Evolutionary conservation across 2,888 invertebrate genomes (phyloP).

Genomic region (Drosophila mayaguana): DNA sequence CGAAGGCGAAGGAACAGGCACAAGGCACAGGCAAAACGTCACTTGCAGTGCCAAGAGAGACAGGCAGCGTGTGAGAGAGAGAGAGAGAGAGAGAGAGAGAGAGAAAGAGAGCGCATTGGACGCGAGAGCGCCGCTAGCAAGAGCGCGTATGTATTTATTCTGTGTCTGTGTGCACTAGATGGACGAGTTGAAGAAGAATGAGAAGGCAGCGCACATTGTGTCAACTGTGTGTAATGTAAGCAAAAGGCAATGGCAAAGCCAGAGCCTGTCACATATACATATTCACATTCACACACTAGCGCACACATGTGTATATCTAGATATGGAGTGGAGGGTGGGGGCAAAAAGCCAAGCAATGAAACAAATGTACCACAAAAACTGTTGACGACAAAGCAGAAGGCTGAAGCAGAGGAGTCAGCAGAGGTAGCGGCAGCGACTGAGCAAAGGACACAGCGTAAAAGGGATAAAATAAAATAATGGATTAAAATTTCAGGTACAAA

Average conservation of each 20-base stretch:
- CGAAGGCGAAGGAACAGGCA: slow-evolving; percentile 29
- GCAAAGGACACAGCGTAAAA: slow-evolving; percentile 69
- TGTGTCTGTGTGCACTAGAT: slow-evolving; percentile 63
- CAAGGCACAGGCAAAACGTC: slow-evolving; percentile 57
- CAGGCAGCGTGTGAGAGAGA: slow-evolving; percentile 29
- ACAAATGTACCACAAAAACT: slow-evolving; percentile 80
- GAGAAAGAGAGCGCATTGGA: slow-evolving; percentile 45
- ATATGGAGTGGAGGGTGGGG: slow-evolving; percentile 27
- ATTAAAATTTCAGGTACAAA: slow-evolving; percentile 74
- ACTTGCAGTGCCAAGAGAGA: slow-evolving; percentile 61
- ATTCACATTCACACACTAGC: slow-evolving; percentile 6
- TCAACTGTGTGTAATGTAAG: slow-evolving; percentile 78
- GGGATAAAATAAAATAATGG: slow-evolving; percentile 77
- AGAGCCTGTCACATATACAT: slow-evolving; percentile 59
- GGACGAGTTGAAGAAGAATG: slow-evolving; percentile 77
- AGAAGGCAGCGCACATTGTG: slow-evolving; percentile 72
- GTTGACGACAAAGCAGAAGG: slow-evolving; percentile 70
- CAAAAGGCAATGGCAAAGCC: slow-evolving; percentile 66
- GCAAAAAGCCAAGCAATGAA: slow-evolving; percentile 74
- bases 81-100: slow-evolving; percentile 26
- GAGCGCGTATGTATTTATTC: slow-evolving; percentile 34
- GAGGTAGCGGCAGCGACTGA: slow-evolving; percentile 42
- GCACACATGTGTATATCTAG: slow-evolving; percentile 22
- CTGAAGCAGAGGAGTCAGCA: slow-evolving; percentile 42
- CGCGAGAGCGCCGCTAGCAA: slow-evolving; percentile 44